Conservation (phyloP, 2,113 vertebrate genomes). For the Chloebia gouldiae region DNA sequence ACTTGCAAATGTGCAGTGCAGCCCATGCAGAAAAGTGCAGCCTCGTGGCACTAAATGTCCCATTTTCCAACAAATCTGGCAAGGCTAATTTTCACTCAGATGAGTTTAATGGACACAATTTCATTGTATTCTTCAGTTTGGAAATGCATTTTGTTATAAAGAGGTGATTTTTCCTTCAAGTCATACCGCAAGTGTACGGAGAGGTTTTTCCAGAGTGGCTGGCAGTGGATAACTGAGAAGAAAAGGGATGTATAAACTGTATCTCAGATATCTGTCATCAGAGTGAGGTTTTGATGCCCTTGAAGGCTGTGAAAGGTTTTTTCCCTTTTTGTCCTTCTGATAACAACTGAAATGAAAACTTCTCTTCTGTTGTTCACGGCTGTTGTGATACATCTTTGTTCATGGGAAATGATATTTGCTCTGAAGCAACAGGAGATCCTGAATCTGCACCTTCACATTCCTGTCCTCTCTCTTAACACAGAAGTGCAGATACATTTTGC, state of each 20-base stretch:
- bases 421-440: neutral
- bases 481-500: neutral
- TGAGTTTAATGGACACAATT: slow-evolving; percentile 3
- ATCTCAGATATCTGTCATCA: neutral
- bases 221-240: neutral
- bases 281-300: neutral
- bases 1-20: neutral
- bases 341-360: neutral
- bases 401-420: neutral
- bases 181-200: accelerated
- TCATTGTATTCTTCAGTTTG: neutral
- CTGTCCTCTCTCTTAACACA: neutral
- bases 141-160: neutral
- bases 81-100: neutral
- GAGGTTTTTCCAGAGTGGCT: neutral
- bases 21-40: neutral
- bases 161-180: slow-evolving; percentile 13
- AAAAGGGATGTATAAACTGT: neutral
- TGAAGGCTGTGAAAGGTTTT: neutral
- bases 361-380: neutral
- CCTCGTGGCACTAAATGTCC: neutral
- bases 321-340: neutral
- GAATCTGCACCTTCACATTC: neutral
- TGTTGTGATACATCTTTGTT: neutral
- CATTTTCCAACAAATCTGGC: neutral